Evolutionary conservation across 2,797 vertebrate genomes (phyloP).

Genomic region (Protonibea diacanthus): DNA sequence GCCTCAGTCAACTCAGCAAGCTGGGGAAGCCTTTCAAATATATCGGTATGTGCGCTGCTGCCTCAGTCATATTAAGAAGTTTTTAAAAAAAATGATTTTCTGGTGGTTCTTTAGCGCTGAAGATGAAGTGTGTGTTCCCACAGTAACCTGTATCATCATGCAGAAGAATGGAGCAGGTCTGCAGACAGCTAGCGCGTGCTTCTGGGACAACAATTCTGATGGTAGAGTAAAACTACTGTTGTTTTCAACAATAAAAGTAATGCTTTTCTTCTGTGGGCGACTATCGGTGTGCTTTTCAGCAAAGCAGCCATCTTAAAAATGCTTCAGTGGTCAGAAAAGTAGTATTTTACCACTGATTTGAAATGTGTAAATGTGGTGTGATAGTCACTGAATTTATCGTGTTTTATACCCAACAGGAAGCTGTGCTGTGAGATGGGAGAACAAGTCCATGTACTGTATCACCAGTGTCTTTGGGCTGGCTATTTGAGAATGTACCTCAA

Average conservation of each 20-base stretch:
- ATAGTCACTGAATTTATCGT: neutral
- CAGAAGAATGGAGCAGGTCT: conserved; percentile 97
- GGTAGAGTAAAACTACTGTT: conserved; percentile 80
- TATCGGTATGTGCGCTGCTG: conserved; percentile 84
- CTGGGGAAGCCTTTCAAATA: conserved; percentile 97
- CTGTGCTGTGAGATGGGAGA: conserved; percentile 96
- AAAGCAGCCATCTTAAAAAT: neutral
- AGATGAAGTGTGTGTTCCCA: conserved; percentile 2
- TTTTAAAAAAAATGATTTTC: neutral
- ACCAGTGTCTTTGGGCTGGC: conserved; percentile 94
- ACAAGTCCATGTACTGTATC: conserved; percentile 96
- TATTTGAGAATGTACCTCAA: conserved; percentile 79
- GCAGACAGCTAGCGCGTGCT: conserved; percentile 94
- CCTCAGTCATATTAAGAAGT: neutral
- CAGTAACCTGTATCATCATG: conserved; percentile 96
- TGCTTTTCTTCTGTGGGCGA: neutral
- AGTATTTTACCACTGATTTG: neutral
- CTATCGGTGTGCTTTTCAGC: neutral
- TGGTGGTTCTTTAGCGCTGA: neutral
- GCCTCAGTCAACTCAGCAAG: conserved; percentile 94
- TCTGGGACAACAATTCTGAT: conserved; percentile 95
- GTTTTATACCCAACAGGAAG: conserved; percentile 84
- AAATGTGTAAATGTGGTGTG: neutral
- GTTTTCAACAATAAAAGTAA: neutral
- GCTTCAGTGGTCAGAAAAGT: neutral